These are phyloP conservation scores for Dinocampus coccinellae DNA, from an alignment of 2,888 invertebrate genomes.

Conservation along the genomic window DNA sequence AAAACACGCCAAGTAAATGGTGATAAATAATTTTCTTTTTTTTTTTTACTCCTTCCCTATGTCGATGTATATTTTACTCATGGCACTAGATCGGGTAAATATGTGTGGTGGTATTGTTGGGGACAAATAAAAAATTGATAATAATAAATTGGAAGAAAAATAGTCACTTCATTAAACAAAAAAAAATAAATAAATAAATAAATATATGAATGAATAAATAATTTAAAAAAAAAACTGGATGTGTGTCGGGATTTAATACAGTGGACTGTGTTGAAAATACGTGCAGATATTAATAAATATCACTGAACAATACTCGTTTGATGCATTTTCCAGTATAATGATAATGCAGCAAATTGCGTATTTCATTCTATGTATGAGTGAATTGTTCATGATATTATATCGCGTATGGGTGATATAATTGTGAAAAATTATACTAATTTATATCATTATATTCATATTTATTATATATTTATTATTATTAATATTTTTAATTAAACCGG, in stretches of 20 bases:
- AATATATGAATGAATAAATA: background rate
- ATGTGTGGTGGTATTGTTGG: background rate
- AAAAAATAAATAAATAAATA: background rate
- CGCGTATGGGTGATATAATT: background rate
- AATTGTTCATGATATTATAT: background rate
- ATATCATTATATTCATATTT: background rate
- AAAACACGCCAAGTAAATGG: background rate
- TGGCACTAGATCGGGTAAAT: background rate
- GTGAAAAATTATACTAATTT: background rate
- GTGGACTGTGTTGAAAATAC: background rate
- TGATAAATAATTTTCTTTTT: constrained; percentile 9
- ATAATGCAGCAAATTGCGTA: background rate
- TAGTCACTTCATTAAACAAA: background rate
- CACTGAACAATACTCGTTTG: background rate
- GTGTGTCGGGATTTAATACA: too few relatives aligned
- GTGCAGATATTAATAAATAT: background rate
- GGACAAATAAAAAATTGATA: background rate
- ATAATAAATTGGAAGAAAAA: too few relatives aligned
- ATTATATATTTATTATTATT: background rate
- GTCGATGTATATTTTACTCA: background rate
- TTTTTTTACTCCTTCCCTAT: background rate
- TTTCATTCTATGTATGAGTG: background rate
- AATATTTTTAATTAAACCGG: background rate
- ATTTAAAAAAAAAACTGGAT: background rate
- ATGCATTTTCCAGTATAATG: background rate